Conservation (phyloP, 2,797 vertebrate species). For the Poecilia wingei region DNA sequence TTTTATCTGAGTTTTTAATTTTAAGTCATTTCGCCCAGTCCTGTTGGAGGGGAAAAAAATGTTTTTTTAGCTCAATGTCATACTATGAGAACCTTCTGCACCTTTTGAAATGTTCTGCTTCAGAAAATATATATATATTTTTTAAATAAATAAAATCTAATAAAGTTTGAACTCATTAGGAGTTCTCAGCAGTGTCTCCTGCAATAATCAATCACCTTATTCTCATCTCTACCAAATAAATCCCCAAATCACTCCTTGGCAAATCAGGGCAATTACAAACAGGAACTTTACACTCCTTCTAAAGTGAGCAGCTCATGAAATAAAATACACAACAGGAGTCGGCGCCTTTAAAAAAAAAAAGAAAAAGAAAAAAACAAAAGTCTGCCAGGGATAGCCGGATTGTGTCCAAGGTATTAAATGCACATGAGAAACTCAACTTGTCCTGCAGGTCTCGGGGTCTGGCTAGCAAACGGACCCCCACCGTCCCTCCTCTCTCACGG, state of each 20-base stretch:
- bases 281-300: conserved; percentile 14
- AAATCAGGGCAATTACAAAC: conserved; percentile 6
- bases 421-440: conserved; percentile 48
- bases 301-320: conserved; percentile 17
- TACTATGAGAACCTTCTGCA: too few species aligned
- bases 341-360: conserved; percentile 2
- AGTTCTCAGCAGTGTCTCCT: not conserved
- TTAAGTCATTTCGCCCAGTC: too few species aligned
- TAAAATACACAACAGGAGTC: conserved; percentile 27
- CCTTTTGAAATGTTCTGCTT: not conserved
- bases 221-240: conserved; percentile 10
- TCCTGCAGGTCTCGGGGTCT: conserved; percentile 43
- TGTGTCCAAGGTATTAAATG: conserved; percentile 41
- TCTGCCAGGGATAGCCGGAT: conserved; percentile 29
- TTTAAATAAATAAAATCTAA: too few species aligned
- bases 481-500: conserved; percentile 40
- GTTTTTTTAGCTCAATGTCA: too few species aligned
- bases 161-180: not conserved
- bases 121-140: not conserved
- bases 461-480: conserved; percentile 44
- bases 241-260: conserved; percentile 20
- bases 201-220: not conserved
- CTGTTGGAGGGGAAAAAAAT: too few species aligned
- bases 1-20: too few species aligned
- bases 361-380: not conserved